phyloP scores from a whole-genome alignment of 1,140 invertebrate species.

The Drosophila auraria region DNA sequence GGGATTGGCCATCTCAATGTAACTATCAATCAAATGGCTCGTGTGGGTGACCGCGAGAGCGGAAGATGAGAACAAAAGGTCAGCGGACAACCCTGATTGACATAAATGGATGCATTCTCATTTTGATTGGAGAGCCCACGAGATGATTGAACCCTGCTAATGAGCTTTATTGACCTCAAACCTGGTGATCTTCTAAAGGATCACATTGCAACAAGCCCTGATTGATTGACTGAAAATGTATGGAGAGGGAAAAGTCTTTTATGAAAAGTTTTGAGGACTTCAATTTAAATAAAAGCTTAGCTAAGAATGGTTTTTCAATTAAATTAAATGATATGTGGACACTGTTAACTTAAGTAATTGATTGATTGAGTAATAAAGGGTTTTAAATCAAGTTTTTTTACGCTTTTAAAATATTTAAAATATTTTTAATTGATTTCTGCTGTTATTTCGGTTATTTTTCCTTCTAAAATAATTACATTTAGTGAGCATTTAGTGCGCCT shows the following conservation, averaged over 20 bases:
- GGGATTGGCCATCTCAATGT: constrained; percentile 71
- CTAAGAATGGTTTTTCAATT: background rate
- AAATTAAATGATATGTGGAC: constrained; percentile 1
- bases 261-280: background rate
- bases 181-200: background rate
- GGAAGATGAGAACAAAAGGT: constrained; percentile 21
- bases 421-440: background rate
- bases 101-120: constrained; percentile 48
- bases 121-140: constrained; percentile 34
- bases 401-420: too few species aligned
- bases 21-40: constrained; percentile 71
- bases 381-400: background rate
- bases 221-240: constrained; percentile 32
- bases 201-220: background rate
- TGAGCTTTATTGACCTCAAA: constrained; percentile 52
- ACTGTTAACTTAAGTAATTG: background rate
- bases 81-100: constrained; percentile 32
- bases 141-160: constrained; percentile 56
- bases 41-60: constrained; percentile 42
- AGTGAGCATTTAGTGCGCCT: constrained; percentile 11
- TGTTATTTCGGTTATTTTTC: too few species aligned
- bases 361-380: constrained; percentile 6
- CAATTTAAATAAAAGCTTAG: background rate
- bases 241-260: background rate
- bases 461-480: background rate